Percentiles rank a stretch among this genome's conserved stretches.
Evolutionary conservation across 2,888 invertebrate genomes (phyloP).

Genomic region (Alcis repandata): DNA sequence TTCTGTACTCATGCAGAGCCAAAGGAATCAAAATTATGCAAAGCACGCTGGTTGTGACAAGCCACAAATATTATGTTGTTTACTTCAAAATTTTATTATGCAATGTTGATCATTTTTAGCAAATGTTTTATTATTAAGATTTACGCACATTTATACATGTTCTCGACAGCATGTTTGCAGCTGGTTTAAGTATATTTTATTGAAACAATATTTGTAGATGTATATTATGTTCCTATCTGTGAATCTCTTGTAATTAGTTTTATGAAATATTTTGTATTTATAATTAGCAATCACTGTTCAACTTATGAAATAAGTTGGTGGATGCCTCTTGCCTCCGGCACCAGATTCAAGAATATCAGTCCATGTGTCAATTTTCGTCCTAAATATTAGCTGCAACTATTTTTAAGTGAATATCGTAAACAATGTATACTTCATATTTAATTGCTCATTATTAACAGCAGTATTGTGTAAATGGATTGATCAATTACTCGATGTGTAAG

Average conservation of each 20-base stretch:
- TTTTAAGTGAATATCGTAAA: conserved; percentile 44
- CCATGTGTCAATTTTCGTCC: conserved; percentile 32
- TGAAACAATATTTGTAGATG: conserved; percentile 44
- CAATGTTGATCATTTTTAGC: conserved; percentile 64
- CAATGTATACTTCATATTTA: conserved; percentile 46
- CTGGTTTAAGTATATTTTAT: conserved; percentile 41
- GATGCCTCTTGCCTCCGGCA: background rate
- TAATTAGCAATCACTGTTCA: conserved; percentile 5
- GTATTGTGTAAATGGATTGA: conserved; percentile 75
- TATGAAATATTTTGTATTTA: conserved; percentile 23
- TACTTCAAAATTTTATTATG: conserved; percentile 77
- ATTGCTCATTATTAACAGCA: conserved; percentile 74
- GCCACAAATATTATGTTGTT: conserved; percentile 73
- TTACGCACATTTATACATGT: conserved; percentile 51
- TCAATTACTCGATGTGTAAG: conserved; percentile 69
- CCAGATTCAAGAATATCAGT: conserved; percentile 9
- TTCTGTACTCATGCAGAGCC: conserved; percentile 64
- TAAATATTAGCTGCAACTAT: conserved; percentile 39
- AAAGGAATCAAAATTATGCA: conserved; percentile 74
- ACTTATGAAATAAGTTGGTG: conserved; percentile 7
- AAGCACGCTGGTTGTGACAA: conserved; percentile 71
- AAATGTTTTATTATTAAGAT: conserved; percentile 54
- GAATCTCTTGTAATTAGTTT: conserved; percentile 66
- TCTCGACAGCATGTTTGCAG: conserved; percentile 51
- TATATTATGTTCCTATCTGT: conserved; percentile 63